Evolutionary conservation across 2,888 invertebrate species (phyloP).

Genomic region (Pristionchus maxplancki): DNA sequence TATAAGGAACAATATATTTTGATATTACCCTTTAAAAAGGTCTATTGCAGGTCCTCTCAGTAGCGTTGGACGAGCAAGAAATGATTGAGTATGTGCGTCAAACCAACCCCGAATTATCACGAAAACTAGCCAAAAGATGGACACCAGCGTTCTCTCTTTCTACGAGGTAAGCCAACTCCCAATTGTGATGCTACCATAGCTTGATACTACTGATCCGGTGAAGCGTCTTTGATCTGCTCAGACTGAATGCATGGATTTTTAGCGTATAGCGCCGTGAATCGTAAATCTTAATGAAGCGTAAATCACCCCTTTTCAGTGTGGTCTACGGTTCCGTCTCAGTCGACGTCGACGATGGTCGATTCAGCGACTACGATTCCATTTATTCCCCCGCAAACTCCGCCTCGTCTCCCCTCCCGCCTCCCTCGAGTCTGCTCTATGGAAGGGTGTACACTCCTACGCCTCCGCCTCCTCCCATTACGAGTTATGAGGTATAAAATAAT

Average conservation of each 20-base stretch:
- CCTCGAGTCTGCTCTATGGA: not conserved
- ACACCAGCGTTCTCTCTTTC: not conserved
- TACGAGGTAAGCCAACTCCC: not conserved
- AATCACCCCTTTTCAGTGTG: not conserved
- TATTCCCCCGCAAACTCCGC: not conserved
- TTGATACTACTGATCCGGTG: too few relatives aligned
- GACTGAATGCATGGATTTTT: too few relatives aligned
- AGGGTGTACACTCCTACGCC: not conserved
- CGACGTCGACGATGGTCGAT: not conserved
- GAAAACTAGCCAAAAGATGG: slow-evolving; percentile 86
- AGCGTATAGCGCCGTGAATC: too few relatives aligned
- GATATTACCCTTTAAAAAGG: not conserved
- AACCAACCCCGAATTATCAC: slow-evolving; percentile 95
- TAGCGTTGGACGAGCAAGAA: slow-evolving; percentile 98
- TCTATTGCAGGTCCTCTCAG: slow-evolving; percentile 89
- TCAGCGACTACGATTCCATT: not conserved
- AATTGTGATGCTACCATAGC: too few relatives aligned
- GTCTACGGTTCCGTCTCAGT: not conserved
- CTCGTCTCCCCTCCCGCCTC: not conserved
- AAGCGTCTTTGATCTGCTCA: too few relatives aligned
- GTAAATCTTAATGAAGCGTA: too few relatives aligned
- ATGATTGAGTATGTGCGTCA: slow-evolving; percentile 97
- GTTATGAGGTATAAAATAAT: not conserved
- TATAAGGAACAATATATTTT: too few relatives aligned
- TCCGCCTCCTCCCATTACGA: not conserved